Evolutionary conservation across 1,140 invertebrate genomes (phyloP).

Genomic region (Ceratina calcarata): DNA sequence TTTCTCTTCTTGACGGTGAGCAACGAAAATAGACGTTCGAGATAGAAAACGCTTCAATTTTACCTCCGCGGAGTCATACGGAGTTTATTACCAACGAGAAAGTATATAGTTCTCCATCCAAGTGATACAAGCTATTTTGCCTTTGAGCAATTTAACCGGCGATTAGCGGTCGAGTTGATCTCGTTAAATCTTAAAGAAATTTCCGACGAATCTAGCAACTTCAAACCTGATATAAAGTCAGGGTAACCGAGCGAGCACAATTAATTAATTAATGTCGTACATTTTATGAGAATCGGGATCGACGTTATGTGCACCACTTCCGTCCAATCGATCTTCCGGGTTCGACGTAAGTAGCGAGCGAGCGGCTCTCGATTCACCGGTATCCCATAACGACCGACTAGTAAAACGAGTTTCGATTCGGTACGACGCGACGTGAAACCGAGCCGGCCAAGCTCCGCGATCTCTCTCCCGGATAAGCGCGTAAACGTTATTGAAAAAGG

Average conservation of each 20-base stretch:
- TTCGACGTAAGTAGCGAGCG: slow-evolving; percentile 44
- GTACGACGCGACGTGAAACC: slow-evolving; percentile 33
- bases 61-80: background rate
- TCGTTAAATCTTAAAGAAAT: background rate
- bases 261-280: slow-evolving; percentile 47
- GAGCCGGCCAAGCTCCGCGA: background rate
- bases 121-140: too few species aligned
- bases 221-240: background rate
- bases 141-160: background rate
- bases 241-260: background rate
- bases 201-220: background rate
- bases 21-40: background rate
- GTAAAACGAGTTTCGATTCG: slow-evolving; percentile 51
- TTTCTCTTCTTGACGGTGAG: background rate
- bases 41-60: background rate
- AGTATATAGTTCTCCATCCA: background rate
- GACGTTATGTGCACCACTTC: slow-evolving; percentile 48
- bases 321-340: slow-evolving; percentile 58
- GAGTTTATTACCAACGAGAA: background rate
- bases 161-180: background rate
- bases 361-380: slow-evolving; percentile 24
- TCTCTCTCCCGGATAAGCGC: slow-evolving; percentile 15
- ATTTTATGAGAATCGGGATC: slow-evolving; percentile 32
- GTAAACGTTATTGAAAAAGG: slow-evolving; percentile 28
- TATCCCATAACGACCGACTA: slow-evolving; percentile 49